phyloP scores from a whole-genome alignment of 2,888 invertebrate genomes.

The Ptychoptera contaminata region DNA sequence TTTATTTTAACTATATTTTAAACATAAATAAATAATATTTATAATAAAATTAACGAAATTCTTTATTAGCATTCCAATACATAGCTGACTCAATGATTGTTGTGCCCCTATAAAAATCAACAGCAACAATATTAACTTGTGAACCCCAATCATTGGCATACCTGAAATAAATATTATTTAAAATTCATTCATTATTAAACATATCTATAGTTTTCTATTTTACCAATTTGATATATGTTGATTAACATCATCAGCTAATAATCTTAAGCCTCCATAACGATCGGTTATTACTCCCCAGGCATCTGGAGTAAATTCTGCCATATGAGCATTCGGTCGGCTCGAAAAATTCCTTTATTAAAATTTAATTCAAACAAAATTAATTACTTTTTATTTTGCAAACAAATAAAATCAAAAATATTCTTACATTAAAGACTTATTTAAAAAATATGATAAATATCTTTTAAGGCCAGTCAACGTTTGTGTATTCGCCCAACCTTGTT shows the following conservation, averaged over 20 bases:
- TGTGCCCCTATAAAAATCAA: conserved; percentile 44
- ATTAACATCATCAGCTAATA: conserved; percentile 46
- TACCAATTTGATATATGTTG: conserved; percentile 42
- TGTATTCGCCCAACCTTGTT: conserved; percentile 52
- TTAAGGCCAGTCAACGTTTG: conserved; percentile 36
- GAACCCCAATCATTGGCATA: conserved; percentile 31
- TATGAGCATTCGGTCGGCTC: conserved; percentile 38
- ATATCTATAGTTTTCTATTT: conserved; percentile 8
- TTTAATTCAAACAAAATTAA: conserved; percentile 2
- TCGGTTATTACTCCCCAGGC: conserved; percentile 40
- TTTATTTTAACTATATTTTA: too few relatives aligned
- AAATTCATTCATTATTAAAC: too few relatives aligned
- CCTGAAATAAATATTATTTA: background rate
- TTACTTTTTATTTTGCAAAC: background rate
- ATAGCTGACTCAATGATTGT: conserved; percentile 36
- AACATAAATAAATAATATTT: too few relatives aligned
- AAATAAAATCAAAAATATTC: conserved; percentile 21
- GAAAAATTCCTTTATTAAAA: conserved; percentile 17
- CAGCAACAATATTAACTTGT: conserved; percentile 43
- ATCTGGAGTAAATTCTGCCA: conserved; percentile 52
- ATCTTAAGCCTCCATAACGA: conserved; percentile 39
- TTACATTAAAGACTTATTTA: conserved; percentile 28
- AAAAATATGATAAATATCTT: conserved; percentile 34
- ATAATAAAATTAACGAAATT: too few relatives aligned
- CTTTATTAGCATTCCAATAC: conserved; percentile 23